These are phyloP conservation scores for Characodon lateralis DNA, from an alignment of 2,797 vertebrate genomes.

Conservation along the genomic window DNA sequence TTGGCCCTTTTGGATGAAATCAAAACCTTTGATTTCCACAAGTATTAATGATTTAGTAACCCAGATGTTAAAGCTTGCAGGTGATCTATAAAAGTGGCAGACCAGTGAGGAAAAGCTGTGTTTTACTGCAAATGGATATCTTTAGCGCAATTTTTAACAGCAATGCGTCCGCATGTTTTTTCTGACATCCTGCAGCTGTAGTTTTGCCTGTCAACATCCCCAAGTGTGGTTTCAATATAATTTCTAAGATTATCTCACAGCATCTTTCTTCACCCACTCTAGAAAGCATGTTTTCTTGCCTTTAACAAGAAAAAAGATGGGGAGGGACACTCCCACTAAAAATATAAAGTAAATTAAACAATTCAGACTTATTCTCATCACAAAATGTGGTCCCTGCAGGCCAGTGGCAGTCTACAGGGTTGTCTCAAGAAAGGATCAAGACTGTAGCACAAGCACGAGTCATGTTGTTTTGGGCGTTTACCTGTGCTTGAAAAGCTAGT, in stretches of 20 bases:
- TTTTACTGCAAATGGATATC: neutral
- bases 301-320: neutral
- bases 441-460: neutral
- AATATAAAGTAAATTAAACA: neutral
- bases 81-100: neutral
- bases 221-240: neutral
- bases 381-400: no score
- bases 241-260: neutral
- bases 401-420: neutral
- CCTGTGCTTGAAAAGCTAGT: no score
- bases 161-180: neutral
- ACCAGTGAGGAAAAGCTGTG: neutral
- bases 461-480: no score
- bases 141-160: neutral
- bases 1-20: neutral
- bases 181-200: neutral
- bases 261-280: neutral
- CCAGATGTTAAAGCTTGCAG: neutral
- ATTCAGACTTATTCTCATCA: no score
- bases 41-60: neutral
- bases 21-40: neutral
- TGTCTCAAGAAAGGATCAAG: no score
- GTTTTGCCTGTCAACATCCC: neutral
- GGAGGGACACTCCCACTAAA: neutral
- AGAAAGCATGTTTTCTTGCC: neutral